Evolutionary conservation across 2,797 vertebrate genomes (phyloP), one percentile per base, ranked within the genome.

Genomic region (Nasua narica): DNA sequence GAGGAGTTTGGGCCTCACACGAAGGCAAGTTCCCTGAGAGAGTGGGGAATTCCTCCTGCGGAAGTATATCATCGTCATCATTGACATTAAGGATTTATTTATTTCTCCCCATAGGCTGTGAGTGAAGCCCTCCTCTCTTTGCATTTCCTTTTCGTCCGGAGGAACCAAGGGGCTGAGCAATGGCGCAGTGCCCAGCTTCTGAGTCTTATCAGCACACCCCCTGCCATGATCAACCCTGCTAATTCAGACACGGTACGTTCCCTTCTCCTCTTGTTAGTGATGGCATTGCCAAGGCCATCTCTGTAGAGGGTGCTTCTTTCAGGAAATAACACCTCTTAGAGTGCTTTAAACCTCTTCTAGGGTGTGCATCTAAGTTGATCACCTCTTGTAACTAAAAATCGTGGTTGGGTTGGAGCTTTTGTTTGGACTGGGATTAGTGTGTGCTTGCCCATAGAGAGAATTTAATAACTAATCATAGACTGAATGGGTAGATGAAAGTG

Each of bases 1-100:
- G 99, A 99, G 95, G 99, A 99, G 97, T 99, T 99, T 97, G 99
- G 99, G 9, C 99, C 99, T 0, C 99, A 99, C 98, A 99, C 99
- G 86, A 99, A 98, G 99, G 99, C 99, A 91, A 94, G 97, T 58
- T 87, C n/a, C 18, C 46, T 32, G 11, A 87, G 35, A 37, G 43
- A 89, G 62, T 32, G 58, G 29, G 79, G 84, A 85, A n/a, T 84
- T 89, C 9, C 25, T 67, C 29, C 19, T 35, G 52, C 12, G 40
- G 40, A 58, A 95, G 50, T 67, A 19, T 32, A 27, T 32, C 62
- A 37, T 60, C 16, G 8, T 48, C 16, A 14, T 84, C 19, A 4
- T 19, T 94, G 69, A 86, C 74, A 19, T 60, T 54, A 29, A 62
- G 35, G 3, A 23, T 95, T 76, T 43, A 10, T 32, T n/a, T 89